Conservation (phyloP, 2,888 invertebrate species). For the Microplitis deprimator region DNA sequence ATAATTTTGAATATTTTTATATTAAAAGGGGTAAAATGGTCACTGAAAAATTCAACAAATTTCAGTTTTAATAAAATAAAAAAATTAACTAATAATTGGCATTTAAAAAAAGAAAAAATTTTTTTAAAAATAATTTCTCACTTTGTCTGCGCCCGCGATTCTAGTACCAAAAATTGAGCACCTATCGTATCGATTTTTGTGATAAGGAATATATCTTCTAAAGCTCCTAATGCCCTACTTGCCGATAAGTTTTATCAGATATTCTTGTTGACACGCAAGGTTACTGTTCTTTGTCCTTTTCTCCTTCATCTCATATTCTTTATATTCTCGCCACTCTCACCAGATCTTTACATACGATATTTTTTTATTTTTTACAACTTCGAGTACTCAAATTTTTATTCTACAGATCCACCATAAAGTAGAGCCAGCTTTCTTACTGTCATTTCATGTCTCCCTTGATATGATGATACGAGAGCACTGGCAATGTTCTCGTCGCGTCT, state of each 20-base stretch:
- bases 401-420: background rate
- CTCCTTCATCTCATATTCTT: slow-evolving; percentile 5
- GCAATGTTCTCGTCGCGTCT: background rate
- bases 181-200: background rate
- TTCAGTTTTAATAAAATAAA: too few species aligned
- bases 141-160: background rate
- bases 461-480: background rate
- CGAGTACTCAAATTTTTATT: background rate
- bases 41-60: too few species aligned
- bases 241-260: slow-evolving; percentile 21
- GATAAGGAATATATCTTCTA: background rate
- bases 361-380: too few species aligned
- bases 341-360: background rate
- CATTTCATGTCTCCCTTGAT: background rate
- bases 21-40: too few species aligned
- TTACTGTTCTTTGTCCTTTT: background rate
- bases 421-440: background rate
- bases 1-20: too few species aligned
- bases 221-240: slow-evolving; percentile 11
- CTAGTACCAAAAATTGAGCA: background rate
- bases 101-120: background rate
- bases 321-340: background rate
- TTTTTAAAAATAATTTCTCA: background rate
- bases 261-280: slow-evolving; percentile 15
- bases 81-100: too few species aligned